phyloP scores from a whole-genome alignment of 2,113 vertebrate species.

The Marmota flaviventris region DNA sequence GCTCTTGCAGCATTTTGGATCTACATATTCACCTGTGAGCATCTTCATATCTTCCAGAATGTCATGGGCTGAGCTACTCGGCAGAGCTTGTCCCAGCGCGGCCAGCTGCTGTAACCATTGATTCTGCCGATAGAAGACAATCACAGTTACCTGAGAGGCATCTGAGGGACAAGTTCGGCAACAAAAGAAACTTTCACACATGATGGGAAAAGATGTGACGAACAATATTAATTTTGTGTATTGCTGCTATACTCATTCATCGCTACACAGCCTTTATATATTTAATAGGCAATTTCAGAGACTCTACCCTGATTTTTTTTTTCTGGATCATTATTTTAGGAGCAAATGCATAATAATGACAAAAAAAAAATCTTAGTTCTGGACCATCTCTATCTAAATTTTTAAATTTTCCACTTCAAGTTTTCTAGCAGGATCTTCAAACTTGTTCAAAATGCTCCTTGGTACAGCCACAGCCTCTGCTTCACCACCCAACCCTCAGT shows the following conservation, averaged over 20 bases:
- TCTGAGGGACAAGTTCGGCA: background rate
- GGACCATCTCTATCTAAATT: background rate
- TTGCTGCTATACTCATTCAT: background rate
- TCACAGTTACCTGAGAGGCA: background rate
- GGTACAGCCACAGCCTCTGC: too few species aligned
- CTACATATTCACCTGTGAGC: background rate
- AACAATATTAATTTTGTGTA: rapidly evolving
- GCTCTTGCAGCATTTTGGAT: background rate
- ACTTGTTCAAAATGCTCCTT: background rate
- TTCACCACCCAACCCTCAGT: too few species aligned
- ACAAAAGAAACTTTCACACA: background rate
- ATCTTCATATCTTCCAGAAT: background rate
- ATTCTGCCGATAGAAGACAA: background rate
- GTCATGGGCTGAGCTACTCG: background rate
- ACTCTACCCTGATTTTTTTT: background rate
- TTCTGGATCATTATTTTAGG: background rate
- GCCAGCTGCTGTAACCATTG: background rate
- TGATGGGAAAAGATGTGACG: background rate
- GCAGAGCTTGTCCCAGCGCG: background rate
- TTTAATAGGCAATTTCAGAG: background rate
- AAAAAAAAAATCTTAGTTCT: background rate
- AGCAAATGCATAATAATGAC: background rate
- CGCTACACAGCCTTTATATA: background rate
- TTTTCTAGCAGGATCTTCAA: background rate
- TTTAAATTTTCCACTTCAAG: background rate